Conservation (phyloP, 2,888 invertebrate genomes). For the Achlya flavicornis region DNA sequence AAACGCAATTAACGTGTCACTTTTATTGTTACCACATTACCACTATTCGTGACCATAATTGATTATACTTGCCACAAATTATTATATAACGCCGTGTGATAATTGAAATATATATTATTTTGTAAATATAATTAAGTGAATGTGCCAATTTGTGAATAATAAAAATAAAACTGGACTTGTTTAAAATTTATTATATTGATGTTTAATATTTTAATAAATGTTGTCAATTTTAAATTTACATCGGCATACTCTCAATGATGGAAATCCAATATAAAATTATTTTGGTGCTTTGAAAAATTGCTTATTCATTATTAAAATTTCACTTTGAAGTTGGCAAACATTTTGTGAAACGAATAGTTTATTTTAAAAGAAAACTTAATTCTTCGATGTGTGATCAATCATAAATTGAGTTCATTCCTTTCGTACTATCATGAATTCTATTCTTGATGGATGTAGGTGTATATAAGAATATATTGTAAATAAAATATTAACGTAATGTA, state of each 20-base stretch:
- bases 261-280: background rate
- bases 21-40: background rate
- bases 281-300: background rate
- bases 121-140: conserved; percentile 56
- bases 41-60: background rate
- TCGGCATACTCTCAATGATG: conserved; percentile 7
- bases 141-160: conserved; percentile 61
- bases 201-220: conserved; percentile 46
- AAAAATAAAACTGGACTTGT: conserved; percentile 29
- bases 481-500: conserved; percentile 1
- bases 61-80: background rate
- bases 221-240: conserved; percentile 43
- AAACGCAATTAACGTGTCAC: background rate
- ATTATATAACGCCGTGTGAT: conserved; percentile 43
- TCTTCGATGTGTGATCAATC: no score
- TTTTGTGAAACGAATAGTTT: no score
- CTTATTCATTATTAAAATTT: background rate
- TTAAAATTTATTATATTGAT: conserved; percentile 28
- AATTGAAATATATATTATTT: conserved; percentile 34
- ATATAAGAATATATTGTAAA: background rate
- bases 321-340: no score
- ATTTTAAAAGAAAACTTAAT: no score
- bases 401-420: no score
- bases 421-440: background rate
- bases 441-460: background rate